Base-by-base conservation (phyloP, 2,113 vertebrate genomes). In the Macaca nemestrina region DNA sequence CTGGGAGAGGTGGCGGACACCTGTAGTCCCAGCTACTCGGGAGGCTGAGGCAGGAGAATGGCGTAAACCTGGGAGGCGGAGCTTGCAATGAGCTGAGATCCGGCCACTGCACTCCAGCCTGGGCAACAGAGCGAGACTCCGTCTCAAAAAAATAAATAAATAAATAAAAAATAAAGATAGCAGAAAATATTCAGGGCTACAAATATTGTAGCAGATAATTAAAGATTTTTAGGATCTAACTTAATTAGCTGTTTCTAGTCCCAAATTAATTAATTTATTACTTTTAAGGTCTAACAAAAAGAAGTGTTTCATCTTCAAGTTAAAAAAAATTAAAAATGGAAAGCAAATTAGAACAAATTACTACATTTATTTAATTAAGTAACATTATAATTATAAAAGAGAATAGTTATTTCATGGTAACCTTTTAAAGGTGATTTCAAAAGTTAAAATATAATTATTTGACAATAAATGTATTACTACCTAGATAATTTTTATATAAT, bases 221-320 rank as follows among this genome's bases (percentile, higher is more conserved):
- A 70, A 80, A 78, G 11, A 82, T n/a, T n/a, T 64, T 93, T 81
- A 95, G 13, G 23, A 90, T 73, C 67, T 89, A 96, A 90, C 45
- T 92, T 72, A 91, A 70, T 61, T 90, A 90, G 85, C 32, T 93
- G 35, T 50, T 92, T 94, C 76, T 90, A 30, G 52, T 73, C 70
- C 40, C 83, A 97, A 88, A 68, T 59, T 84, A 93, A 91, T 83
- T 78, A 73, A 93, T n/a, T 52, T 93, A 40, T 96, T 94, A 79
- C 81, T 89, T 93, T 93, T 87, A 95, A 95, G 6, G 30, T n/a
- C 35, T 88, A 75, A 80, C 40, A 59, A 88, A 90, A 90, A 81
- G 67, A 55, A 84, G 38, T 89, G 9, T 90, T 85, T 64, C 30
- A 30, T 30, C 27, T 64, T 32, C 61, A 64, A 0, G 5, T 64